These are phyloP conservation scores for Eupithecia abbreviata DNA, from an alignment of 2,888 invertebrate species.

Conservation along the genomic window DNA sequence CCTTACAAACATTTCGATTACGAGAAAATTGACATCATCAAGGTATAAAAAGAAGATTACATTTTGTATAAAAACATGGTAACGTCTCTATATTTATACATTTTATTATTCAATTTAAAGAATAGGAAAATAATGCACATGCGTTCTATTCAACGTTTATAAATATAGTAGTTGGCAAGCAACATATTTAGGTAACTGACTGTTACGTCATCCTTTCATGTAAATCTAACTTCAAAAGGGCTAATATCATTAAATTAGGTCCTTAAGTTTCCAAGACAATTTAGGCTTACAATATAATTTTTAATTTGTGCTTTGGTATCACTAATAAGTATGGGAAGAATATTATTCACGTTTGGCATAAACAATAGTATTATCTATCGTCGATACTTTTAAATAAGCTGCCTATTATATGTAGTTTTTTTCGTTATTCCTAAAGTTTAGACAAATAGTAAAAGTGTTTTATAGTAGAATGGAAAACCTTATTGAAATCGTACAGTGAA, in stretches of 20 bases:
- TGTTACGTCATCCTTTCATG: conserved; percentile 37
- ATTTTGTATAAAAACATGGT: conserved; percentile 72
- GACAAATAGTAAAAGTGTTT: conserved; percentile 37
- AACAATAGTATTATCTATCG: conserved; percentile 31
- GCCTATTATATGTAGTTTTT: conserved; percentile 29
- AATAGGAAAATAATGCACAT: conserved; percentile 68
- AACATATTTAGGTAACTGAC: conserved; percentile 45
- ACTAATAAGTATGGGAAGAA: conserved; percentile 40
- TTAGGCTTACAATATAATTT: conserved; percentile 42
- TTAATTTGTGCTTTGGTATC: conserved; percentile 45
- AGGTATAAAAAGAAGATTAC: conserved; percentile 73
- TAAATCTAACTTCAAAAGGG: conserved; percentile 47
- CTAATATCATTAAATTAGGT: conserved; percentile 49
- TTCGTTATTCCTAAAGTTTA: conserved; percentile 36
- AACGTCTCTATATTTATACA: conserved; percentile 56
- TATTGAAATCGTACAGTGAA: conserved; percentile 43
- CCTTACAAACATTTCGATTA: conserved; percentile 72
- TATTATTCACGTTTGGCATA: conserved; percentile 34
- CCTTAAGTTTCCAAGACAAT: conserved; percentile 45
- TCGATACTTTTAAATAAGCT: conserved; percentile 31
- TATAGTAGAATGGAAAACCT: conserved; percentile 38
- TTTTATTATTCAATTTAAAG: conserved; percentile 53
- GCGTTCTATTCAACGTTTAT: conserved; percentile 58
- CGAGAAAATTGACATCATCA: conserved; percentile 76
- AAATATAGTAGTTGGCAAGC: conserved; percentile 49